Conservation (phyloP, 2,113 vertebrate species). For the Ptychochromis oligacanthus region DNA sequence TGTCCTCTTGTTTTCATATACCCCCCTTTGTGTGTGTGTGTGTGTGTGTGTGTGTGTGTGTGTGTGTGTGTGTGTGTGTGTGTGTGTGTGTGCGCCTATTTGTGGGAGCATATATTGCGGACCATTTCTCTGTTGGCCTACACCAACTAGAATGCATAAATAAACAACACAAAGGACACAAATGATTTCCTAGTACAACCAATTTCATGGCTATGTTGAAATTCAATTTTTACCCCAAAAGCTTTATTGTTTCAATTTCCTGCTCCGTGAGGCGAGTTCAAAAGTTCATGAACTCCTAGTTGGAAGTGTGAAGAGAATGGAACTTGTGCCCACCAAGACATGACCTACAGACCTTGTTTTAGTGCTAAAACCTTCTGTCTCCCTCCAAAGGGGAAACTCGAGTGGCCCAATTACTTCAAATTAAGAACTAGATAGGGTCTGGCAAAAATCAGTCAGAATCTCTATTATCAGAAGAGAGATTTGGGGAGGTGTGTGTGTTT, state of each 20-base stretch:
- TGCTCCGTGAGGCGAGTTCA: conserved; percentile 54
- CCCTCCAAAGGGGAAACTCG: conserved; percentile 45
- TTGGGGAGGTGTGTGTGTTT: conserved; percentile 11
- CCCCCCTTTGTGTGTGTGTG: conserved; percentile 19
- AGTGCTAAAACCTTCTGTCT: conserved; percentile 41
- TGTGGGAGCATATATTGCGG: background rate
- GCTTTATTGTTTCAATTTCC: conserved; percentile 68
- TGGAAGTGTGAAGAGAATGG: conserved; percentile 65
- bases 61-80: background rate
- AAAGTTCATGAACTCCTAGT: conserved; percentile 70
- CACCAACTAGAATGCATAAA: conserved; percentile 26
- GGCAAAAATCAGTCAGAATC: conserved; percentile 56
- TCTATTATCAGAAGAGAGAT: conserved; percentile 54
- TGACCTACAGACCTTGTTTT: conserved; percentile 72
- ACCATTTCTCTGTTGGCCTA: conserved; percentile 47
- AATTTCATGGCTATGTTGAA: conserved; percentile 47
- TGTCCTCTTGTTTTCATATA: conserved; percentile 68
- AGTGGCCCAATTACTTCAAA: conserved; percentile 70
- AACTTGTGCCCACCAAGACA: conserved; percentile 67
- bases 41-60: background rate
- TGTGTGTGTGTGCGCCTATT: background rate
- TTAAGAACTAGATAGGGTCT: conserved; percentile 57
- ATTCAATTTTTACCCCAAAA: conserved; percentile 49
- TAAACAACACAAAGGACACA: conserved; percentile 39
- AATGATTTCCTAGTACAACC: conserved; percentile 44